Conservation (phyloP, 2,888 invertebrate genomes). For the Hoplodrina ambigua region DNA sequence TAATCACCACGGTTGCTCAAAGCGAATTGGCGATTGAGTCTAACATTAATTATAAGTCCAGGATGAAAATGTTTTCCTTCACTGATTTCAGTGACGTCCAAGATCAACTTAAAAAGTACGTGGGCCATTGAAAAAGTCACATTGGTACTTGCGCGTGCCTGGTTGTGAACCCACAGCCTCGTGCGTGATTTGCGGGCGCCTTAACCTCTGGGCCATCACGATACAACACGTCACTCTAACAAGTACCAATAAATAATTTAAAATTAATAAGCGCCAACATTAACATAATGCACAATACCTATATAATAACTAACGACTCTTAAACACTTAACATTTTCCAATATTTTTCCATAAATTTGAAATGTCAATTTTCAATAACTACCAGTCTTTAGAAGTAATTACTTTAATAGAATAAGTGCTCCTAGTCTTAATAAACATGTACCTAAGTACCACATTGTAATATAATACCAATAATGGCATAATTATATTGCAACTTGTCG, state of each 20-base stretch:
- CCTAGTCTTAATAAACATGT: conserved; percentile 60
- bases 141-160: too few relatives aligned
- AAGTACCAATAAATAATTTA: conserved; percentile 9
- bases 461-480: conserved; percentile 59
- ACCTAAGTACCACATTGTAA: conserved; percentile 57
- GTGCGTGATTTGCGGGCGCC: too few relatives aligned
- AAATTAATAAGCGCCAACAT: conserved; percentile 27
- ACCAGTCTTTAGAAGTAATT: conserved; percentile 51
- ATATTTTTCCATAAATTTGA: conserved; percentile 58
- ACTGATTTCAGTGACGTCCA: too few relatives aligned
- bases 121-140: too few relatives aligned
- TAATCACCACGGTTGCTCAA: too few relatives aligned
- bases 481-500: conserved; percentile 54
- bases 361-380: conserved; percentile 62
- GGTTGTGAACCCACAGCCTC: too few relatives aligned
- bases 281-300: conserved; percentile 47
- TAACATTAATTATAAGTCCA: too few relatives aligned
- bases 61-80: too few relatives aligned
- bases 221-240: not conserved
- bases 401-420: conserved; percentile 61
- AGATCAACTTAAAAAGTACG: too few relatives aligned
- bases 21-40: too few relatives aligned
- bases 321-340: conserved; percentile 41
- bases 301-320: conserved; percentile 27
- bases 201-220: too few relatives aligned